These are phyloP conservation scores for Seira musarum DNA, from an alignment of 2,888 invertebrate species.

Conservation along the genomic window DNA sequence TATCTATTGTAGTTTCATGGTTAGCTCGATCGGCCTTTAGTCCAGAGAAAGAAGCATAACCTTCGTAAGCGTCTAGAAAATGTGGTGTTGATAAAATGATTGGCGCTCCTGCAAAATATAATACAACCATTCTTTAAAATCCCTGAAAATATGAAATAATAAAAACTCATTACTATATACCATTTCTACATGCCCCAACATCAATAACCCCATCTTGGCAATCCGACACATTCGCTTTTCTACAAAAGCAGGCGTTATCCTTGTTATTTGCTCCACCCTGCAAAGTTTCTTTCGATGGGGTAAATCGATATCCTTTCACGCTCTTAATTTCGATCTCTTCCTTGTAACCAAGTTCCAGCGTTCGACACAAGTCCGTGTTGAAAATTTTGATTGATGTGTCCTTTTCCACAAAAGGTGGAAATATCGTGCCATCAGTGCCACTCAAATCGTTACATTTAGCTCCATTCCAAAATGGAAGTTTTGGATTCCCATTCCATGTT, in stretches of 20 bases:
- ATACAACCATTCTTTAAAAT: neutral
- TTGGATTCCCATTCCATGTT: neutral
- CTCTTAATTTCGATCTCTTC: slow-evolving; percentile 28
- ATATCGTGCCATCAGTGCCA: slow-evolving; percentile 41
- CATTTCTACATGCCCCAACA: slow-evolving; percentile 26
- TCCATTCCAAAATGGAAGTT: slow-evolving; percentile 18
- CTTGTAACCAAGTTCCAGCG: slow-evolving; percentile 11
- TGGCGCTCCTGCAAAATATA: slow-evolving; percentile 23
- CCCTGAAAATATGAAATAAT: neutral
- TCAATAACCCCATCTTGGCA: slow-evolving; percentile 43
- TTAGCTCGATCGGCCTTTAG: neutral
- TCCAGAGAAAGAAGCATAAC: slow-evolving; percentile 4
- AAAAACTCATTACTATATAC: slow-evolving; percentile 7
- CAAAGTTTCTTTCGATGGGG: slow-evolving; percentile 14
- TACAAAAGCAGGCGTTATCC: slow-evolving; percentile 39
- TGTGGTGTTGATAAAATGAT: slow-evolving; percentile 42
- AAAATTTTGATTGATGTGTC: slow-evolving; percentile 25
- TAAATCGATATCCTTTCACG: slow-evolving; percentile 33
- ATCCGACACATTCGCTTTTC: neutral
- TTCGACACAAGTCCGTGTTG: slow-evolving; percentile 43
- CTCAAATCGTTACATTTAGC: slow-evolving; percentile 21
- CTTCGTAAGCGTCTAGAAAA: slow-evolving; percentile 37
- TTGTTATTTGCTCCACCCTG: slow-evolving; percentile 10
- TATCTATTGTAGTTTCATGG: slow-evolving; percentile 49
- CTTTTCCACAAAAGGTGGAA: slow-evolving; percentile 37